Evolutionary conservation across 2,113 vertebrate species (phyloP).

Genomic region (Pomatorhinus ruficollis): DNA sequence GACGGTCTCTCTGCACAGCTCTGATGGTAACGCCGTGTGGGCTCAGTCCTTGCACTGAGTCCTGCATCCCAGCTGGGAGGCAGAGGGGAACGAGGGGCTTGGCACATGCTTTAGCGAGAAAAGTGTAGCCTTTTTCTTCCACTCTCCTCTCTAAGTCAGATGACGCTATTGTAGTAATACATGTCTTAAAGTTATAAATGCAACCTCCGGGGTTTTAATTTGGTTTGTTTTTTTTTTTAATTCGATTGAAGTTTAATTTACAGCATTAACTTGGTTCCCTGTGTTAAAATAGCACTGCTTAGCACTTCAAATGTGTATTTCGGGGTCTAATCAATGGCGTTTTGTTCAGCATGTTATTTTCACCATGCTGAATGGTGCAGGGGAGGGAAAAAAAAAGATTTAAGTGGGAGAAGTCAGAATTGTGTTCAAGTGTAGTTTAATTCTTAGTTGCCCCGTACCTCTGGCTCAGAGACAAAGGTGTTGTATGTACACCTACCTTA

Average conservation of each 20-base stretch:
- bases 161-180: fast-evolving
- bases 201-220: fast-evolving
- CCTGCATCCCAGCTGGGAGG: fast-evolving
- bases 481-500: background rate
- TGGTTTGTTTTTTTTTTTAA: background rate
- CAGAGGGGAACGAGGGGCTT: fast-evolving
- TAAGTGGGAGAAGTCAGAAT: background rate
- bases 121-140: fast-evolving
- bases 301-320: background rate
- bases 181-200: fast-evolving
- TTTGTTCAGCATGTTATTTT: background rate
- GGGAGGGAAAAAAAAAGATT: background rate
- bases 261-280: fast-evolving
- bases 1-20: fast-evolving
- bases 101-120: fast-evolving
- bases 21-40: fast-evolving
- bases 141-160: background rate
- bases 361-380: too few relatives aligned
- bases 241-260: background rate
- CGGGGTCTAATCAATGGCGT: too few relatives aligned
- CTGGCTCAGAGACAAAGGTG: background rate
- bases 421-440: background rate
- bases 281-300: background rate
- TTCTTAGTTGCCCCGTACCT: background rate
- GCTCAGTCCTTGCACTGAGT: fast-evolving